Evolutionary conservation across 2,797 vertebrate genomes (phyloP), one percentile per base, ranked within the genome.

Genomic region (Mormyrops boulengeri): DNA sequence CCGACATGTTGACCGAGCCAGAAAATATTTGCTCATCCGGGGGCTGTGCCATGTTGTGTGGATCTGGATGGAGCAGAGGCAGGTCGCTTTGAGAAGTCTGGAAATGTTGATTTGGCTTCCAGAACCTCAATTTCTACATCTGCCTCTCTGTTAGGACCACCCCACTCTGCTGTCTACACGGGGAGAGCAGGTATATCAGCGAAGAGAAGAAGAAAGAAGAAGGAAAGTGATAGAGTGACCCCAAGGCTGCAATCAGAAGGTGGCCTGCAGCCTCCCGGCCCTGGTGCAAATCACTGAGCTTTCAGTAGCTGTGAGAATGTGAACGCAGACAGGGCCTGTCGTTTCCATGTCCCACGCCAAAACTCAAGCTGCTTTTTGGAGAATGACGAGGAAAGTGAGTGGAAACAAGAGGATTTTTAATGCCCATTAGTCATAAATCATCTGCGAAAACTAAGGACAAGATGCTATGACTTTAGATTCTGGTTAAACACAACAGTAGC

Each of bases 271-370:
- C 19, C 11, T 66, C n/a, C 50, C 1, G 62, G 84, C 11, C 44
- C 57, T 66, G 80, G 49, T 66, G 41, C 66, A 30, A 89, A 89
- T 89, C 84, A 62, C 38, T 3, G 17, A n/a, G 55, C 47, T 87
- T 85, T 55, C 57, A 77, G 38, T 41, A 73, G 82, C 57, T 85
- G 47, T 84, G 50, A 87, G 53, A 49, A 52, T 34, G 50, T 50
- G 11, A 66, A 53, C 2, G 44, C 57, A 69, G 53, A 87, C 22
- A 55, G 86, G 57, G 73, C 19, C 2, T 4, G 86, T 41, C 55
- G 5, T 73, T 53, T 89, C 89, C 84, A 87, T 7, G 8, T 84
- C 22, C 41, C 84, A 26, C 7, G 84, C 84, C 89, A 89, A 60
- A 50, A 41, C 52, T 5, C 86, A 86, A 30, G 49, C 50, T 55